Base-by-base conservation (phyloP, 2,888 invertebrate species). In the Calephelis perditalis region DNA sequence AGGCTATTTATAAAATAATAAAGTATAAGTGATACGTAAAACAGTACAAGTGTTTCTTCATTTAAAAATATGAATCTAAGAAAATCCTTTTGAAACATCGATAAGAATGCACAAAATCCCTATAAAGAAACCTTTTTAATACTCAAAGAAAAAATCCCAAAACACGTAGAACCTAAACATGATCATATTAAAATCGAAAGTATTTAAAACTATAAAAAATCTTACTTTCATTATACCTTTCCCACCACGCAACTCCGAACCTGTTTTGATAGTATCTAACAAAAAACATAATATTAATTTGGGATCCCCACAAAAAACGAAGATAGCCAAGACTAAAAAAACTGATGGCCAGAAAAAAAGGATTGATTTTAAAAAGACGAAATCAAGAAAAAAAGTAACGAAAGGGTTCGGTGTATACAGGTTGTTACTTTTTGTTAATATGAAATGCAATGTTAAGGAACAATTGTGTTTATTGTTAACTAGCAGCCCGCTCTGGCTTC, bases 201-300 rank as follows among this genome's bases (percentile, higher is more conserved):
- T 85, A 66, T 36, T 77, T 68, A 70, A 74, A 71, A 74, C 71
- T 70, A 73, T 76, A 79, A 83, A 84, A 81, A 49, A 49, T 12
- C 47, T 40, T 84, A 89, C 89, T 90, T 90, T 90, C 89, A 82
- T 87, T 86, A 82, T 75, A 77, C 74, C 76, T 81, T 87, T 86
- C 87, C 84, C 88, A 86, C 81, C 75, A 72, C 70, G 67, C 61
- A 68, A 70, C 71, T 61, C 70, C 49, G 75, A 86, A 87, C 88
- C 82, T 70, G 88, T 86, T 84, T 63, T 66, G 78, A 84, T 84
- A 79, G 70, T 73, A 78, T 81, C 81, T 71, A 71, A 70, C 67
- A 83, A 86, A 85, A 86, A 86, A 82, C 80, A 81, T 81, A 79
- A 85, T 88, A 88, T 90, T 90, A 89, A 90, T 90, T 90, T 88